Evolutionary conservation across 2,113 vertebrate species (phyloP).

Genomic region (Dryoscopus gambensis): DNA sequence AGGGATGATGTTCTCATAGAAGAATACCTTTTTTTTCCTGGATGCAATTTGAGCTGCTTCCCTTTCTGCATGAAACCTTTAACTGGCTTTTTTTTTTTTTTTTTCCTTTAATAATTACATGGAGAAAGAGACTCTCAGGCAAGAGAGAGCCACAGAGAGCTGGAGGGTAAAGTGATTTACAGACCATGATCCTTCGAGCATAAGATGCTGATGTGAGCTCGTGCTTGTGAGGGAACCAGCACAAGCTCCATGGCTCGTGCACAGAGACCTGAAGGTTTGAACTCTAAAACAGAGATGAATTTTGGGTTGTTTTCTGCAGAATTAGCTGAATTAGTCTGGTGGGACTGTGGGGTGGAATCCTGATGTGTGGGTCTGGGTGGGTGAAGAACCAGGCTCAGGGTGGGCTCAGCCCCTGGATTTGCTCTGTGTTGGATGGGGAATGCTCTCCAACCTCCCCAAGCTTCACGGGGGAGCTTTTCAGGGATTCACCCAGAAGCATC

Average conservation of each 20-base stretch:
- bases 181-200: neutral
- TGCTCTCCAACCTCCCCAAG: neutral
- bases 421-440: neutral
- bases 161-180: neutral
- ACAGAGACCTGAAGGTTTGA: neutral
- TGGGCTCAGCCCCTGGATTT: neutral
- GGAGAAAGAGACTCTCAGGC: neutral
- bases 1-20: slow-evolving; percentile 38
- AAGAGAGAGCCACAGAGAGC: neutral
- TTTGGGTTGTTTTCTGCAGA: neutral
- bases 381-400: neutral
- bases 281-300: fast-evolving
- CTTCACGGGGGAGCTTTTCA: neutral
- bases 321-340: neutral
- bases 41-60: slow-evolving; percentile 21
- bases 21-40: neutral
- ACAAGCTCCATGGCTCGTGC: neutral
- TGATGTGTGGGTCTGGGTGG: neutral
- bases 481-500: neutral
- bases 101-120: neutral
- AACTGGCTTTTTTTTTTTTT: neutral
- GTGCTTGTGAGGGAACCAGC: neutral
- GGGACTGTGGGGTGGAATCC: neutral
- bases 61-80: slow-evolving; percentile 12
- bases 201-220: neutral